A percentile compares a stretch with the other conserved stretches of the same genome.
Conservation (phyloP, 2,113 vertebrate genomes). For the Coregonus clupeaformis region DNA sequence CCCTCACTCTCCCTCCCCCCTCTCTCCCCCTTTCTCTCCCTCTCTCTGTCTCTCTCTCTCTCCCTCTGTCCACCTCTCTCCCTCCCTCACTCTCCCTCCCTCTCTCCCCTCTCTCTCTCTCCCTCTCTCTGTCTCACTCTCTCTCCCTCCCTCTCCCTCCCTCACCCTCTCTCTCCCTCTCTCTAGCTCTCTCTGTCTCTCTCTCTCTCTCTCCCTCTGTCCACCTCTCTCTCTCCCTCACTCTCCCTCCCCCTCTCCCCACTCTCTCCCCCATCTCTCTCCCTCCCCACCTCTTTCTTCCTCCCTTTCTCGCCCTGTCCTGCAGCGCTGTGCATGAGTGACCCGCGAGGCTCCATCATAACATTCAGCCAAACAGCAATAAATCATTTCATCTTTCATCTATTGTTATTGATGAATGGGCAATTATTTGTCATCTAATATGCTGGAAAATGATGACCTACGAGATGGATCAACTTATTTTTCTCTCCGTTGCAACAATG, state of each 20-base stretch:
- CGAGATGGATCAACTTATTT: conserved; percentile 85
- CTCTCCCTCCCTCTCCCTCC: conserved; percentile 35
- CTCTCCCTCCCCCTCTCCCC: conserved; percentile 40
- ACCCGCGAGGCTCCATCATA: conserved; percentile 81
- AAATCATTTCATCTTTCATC: conserved; percentile 99
- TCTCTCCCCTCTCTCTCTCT: background rate
- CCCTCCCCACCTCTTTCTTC: conserved; percentile 12
- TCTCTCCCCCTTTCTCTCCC: no score
- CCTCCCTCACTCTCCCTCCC: conserved; percentile 35
- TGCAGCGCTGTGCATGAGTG: conserved; percentile 72
- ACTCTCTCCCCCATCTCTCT: conserved; percentile 27
- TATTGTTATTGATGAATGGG: conserved; percentile 99
- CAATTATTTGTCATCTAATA: conserved; percentile 99
- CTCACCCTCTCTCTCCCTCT: conserved; percentile 8
- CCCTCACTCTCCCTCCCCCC: no score
- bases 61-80: conserved; percentile 33
- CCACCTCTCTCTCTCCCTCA: background rate
- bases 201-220: no score
- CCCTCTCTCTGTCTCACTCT: conserved; percentile 24
- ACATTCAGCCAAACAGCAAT: conserved; percentile 81
- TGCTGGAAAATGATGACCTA: conserved; percentile 91
- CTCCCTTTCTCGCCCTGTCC: conserved; percentile 46
- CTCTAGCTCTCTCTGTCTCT: no score
- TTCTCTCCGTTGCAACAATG: conserved; percentile 66
- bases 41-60: conserved; percentile 4